Base-by-base conservation (phyloP, 2,888 invertebrate species). In the Pachymerium ferrugineum region DNA sequence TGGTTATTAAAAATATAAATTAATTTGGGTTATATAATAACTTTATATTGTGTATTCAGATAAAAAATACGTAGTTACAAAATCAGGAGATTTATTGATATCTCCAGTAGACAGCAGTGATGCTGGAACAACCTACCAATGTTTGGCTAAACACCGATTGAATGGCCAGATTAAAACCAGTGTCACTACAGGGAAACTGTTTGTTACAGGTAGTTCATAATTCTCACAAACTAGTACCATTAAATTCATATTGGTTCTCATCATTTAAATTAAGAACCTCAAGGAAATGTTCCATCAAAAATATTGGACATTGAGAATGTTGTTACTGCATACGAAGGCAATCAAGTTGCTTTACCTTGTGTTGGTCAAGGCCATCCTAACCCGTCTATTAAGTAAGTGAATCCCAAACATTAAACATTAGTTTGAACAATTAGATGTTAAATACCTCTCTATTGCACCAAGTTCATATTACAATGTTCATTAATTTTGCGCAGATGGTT, bases 231-330 rank as follows among this genome's bases (percentile, higher is more conserved):
- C 16, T 42, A 16, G 16, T 8, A n/a, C n/a, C n/a, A n/a, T n/a
- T n/a, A n/a, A n/a, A n/a, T n/a, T n/a, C n/a, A 3, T 22, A 22
- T 54, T n/a, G 10, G 12, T 8, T 8, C n/a, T 3, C 38, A 38
- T 38, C n/a, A 3, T n/a, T 38, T 38, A 8, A 1, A n/a, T 38
- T n/a, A n/a, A 54, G 47, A 54, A 10, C 22, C 19, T 10, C 16
- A 54, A 54, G 47, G 47, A 3, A 54, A 54, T 54, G 47, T 54
- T 19, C 47, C 47, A 0, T 16, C 47, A 22, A 54, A 54, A 16
- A 54, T 54, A 8, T 5, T 54, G 4, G 47, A 54, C 6, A 54
- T 16, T 54, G 47, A 54, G 22, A 22, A 0, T 3, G 47, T 54
- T 1, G 3, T 22, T 0, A 22, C 47, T 3, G 16, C 10, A 0